Evolutionary conservation across 2,888 invertebrate genomes (phyloP).

Genomic region (Ecdyonurus torrentis): DNA sequence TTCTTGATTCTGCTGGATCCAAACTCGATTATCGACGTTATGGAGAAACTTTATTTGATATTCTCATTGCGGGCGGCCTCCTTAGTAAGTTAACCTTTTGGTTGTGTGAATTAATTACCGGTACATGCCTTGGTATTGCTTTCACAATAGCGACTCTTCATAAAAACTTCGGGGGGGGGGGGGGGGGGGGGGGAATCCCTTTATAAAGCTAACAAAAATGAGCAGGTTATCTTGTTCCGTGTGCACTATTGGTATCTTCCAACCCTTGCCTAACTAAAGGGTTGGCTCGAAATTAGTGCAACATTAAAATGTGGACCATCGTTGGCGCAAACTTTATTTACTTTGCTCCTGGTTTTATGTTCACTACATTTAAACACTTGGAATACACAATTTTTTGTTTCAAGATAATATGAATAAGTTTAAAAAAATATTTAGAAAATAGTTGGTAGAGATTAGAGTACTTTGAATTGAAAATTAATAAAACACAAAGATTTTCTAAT

Average conservation of each 20-base stretch:
- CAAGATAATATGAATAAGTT: too few species aligned
- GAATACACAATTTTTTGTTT: too few species aligned
- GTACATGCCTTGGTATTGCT: too few species aligned
- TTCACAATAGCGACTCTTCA: too few species aligned
- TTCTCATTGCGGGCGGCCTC: conserved; percentile 93
- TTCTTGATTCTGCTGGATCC: conserved; percentile 83
- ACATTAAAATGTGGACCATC: neutral
- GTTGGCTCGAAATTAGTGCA: neutral
- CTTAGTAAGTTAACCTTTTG: conserved; percentile 42
- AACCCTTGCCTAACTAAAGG: neutral
- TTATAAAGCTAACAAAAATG: neutral
- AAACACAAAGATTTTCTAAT: too few species aligned
- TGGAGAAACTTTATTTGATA: conserved; percentile 95
- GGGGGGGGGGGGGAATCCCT: too few species aligned
- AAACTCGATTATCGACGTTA: conserved; percentile 96
- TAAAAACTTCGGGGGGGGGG: neutral
- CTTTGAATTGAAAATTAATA: too few species aligned
- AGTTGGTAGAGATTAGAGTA: too few species aligned
- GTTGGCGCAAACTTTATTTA: neutral
- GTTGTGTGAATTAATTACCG: neutral
- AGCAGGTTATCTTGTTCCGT: neutral
- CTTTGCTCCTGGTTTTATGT: neutral
- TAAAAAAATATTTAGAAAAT: too few species aligned
- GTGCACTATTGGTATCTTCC: neutral
- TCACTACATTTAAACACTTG: neutral